These are phyloP conservation scores for Tinea semifulvella DNA, from an alignment of 2,888 invertebrate genomes.

Conservation along the genomic window DNA sequence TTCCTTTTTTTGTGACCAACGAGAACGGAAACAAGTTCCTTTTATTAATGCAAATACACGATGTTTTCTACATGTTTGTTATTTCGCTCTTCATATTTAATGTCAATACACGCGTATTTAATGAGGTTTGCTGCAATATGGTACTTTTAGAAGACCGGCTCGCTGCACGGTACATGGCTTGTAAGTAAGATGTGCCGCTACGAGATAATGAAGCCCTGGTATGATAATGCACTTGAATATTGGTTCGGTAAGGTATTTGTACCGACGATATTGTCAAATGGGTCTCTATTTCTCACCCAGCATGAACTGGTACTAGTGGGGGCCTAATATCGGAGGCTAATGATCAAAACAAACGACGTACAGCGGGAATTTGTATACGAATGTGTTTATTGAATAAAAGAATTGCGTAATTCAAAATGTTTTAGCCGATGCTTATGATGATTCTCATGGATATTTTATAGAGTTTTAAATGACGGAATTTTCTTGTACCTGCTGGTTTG, in stretches of 20 bases:
- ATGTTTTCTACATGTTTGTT: background rate
- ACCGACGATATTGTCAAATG: slow-evolving; percentile 50
- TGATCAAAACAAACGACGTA: slow-evolving; percentile 47
- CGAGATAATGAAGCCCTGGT: slow-evolving; percentile 37
- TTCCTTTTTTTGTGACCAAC: slow-evolving; percentile 3
- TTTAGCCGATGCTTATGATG: slow-evolving; percentile 34
- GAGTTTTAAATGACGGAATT: slow-evolving; percentile 22
- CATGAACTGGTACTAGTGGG: slow-evolving; percentile 43
- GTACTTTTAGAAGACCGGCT: background rate
- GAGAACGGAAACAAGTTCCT: background rate
- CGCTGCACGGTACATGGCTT: slow-evolving; percentile 8
- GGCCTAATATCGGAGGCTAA: slow-evolving; percentile 49
- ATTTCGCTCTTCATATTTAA: background rate
- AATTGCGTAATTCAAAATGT: slow-evolving; percentile 40
- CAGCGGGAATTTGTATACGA: slow-evolving; percentile 44
- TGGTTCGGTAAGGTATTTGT: slow-evolving; percentile 35
- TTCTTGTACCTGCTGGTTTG: slow-evolving; percentile 21
- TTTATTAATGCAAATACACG: slow-evolving; percentile 6
- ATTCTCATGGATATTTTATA: slow-evolving; percentile 33
- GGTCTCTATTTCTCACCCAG: slow-evolving; percentile 51
- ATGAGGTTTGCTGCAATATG: background rate
- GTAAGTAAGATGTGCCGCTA: slow-evolving; percentile 23
- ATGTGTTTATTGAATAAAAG: slow-evolving; percentile 50
- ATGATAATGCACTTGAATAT: slow-evolving; percentile 34
- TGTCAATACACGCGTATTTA: background rate